Evolutionary conservation across 2,888 invertebrate species (phyloP).

Genomic region (Brachylomia viminalis): DNA sequence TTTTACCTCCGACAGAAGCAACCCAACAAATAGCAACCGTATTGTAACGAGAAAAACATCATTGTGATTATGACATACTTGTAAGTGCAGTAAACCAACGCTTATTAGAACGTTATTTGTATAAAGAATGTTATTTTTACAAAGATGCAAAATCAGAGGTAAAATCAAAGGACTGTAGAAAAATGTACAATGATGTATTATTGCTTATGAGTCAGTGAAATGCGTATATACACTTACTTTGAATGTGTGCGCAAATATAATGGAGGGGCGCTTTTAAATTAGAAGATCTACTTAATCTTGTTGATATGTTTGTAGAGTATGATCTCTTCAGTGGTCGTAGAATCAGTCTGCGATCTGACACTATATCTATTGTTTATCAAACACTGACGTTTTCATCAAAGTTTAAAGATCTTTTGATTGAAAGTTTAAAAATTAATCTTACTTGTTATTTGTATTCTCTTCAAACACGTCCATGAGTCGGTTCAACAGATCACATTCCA

Average conservation of each 20-base stretch:
- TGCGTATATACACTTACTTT: not conserved
- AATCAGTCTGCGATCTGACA: not conserved
- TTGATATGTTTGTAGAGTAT: not conserved
- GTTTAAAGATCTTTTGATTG: no score
- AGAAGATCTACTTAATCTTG: not conserved
- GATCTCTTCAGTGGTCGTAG: not conserved
- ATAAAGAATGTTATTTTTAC: not conserved
- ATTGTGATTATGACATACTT: no score
- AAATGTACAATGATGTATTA: no score
- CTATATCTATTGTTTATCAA: not conserved
- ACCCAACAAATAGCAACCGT: not conserved
- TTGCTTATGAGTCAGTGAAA: not conserved
- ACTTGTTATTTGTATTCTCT: conserved; percentile 94
- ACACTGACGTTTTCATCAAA: not conserved
- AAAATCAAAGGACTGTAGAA: no score
- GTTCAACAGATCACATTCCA: conserved; percentile 94
- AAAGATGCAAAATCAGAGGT: not conserved
- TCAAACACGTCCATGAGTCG: conserved; percentile 95
- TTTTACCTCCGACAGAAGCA: not conserved
- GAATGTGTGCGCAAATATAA: not conserved
- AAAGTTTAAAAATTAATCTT: conserved; percentile 78
- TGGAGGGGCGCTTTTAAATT: not conserved
- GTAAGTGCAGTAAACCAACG: no score
- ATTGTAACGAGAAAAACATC: not conserved
- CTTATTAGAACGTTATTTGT: no score